phyloP scores from a whole-genome alignment of 2,888 invertebrate species.

The Sacculina carcini region DNA sequence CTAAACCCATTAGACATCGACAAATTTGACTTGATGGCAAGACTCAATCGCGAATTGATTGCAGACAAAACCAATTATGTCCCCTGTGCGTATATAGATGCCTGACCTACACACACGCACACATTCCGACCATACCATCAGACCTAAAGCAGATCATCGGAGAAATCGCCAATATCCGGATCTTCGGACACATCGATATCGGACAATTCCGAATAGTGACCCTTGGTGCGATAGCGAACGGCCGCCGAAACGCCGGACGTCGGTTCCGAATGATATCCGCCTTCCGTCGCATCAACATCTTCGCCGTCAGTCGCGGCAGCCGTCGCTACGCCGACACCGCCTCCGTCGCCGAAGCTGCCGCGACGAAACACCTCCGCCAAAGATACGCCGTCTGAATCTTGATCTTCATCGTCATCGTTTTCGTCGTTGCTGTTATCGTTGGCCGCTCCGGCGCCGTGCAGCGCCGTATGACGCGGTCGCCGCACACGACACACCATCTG shows the following conservation, averaged over 20 bases:
- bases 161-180: not conserved
- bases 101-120: too few species aligned
- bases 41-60: too few species aligned
- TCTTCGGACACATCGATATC: slow-evolving; percentile 1
- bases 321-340: too few species aligned
- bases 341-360: not conserved
- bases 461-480: slow-evolving; percentile 10
- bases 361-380: not conserved
- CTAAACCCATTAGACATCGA: too few species aligned
- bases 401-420: slow-evolving; percentile 1
- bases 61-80: too few species aligned
- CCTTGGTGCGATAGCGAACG: too few species aligned
- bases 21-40: too few species aligned
- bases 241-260: too few species aligned
- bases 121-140: too few species aligned
- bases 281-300: not conserved
- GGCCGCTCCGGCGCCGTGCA: slow-evolving; percentile 9
- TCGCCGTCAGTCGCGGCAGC: too few species aligned
- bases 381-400: not conserved
- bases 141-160: not conserved
- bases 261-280: not conserved
- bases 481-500: slow-evolving; percentile 34
- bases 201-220: not conserved
- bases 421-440: slow-evolving; percentile 2
- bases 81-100: too few species aligned